Evolutionary conservation across 2,888 invertebrate species (phyloP).

Genomic region (Chaitophorus viminalis): DNA sequence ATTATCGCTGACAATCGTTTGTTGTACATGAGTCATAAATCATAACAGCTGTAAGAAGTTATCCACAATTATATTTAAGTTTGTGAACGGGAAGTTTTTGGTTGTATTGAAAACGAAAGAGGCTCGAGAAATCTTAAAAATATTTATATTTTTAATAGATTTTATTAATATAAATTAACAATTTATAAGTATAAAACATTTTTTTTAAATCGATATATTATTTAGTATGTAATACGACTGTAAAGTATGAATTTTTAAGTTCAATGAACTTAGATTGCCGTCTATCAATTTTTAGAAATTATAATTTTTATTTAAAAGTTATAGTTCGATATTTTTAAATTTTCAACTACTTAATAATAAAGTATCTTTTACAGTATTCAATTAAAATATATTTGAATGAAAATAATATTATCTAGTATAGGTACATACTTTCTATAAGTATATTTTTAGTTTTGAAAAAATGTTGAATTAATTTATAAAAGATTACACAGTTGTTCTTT

Average conservation of each 20-base stretch:
- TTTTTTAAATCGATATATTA: not conserved
- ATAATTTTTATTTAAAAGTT: too few species aligned
- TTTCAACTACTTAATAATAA: too few species aligned
- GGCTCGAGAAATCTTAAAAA: not conserved
- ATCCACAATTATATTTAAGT: constrained; percentile 15
- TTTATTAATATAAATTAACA: not conserved
- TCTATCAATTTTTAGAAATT: too few species aligned
- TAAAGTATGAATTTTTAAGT: not conserved
- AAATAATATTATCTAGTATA: too few species aligned
- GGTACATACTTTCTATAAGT: too few species aligned
- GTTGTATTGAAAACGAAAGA: not conserved
- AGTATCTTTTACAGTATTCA: not conserved
- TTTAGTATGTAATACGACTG: not conserved
- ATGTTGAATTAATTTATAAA: not conserved
- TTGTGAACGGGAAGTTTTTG: not conserved
- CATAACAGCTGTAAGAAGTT: not conserved
- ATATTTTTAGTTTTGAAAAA: not conserved
- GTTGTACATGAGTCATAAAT: constrained; percentile 36
- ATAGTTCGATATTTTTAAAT: too few species aligned
- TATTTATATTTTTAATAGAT: not conserved
- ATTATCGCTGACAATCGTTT: constrained; percentile 39
- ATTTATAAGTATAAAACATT: not conserved
- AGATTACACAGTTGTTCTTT: not conserved
- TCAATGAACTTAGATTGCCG: not conserved
- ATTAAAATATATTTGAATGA: not conserved